phyloP scores from a whole-genome alignment of 92 coral and sea anemone genomes.

The Blastomussa wellsi region DNA sequence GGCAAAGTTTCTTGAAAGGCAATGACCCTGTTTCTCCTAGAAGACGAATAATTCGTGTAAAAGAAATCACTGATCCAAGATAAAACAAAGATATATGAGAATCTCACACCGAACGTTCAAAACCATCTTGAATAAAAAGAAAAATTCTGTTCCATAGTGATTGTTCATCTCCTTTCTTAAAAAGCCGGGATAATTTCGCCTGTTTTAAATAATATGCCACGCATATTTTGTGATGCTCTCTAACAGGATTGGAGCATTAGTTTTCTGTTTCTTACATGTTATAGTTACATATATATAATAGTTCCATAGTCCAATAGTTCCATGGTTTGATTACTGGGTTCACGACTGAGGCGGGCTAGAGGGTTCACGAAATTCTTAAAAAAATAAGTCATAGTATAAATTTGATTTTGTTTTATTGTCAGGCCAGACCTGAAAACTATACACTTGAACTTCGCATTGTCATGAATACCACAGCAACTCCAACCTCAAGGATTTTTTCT shows the following conservation, averaged over 20 bases:
- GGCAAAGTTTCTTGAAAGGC: neutral
- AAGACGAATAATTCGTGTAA: neutral
- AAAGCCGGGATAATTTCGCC: too few species aligned
- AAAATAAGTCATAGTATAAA: neutral
- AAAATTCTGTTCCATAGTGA: too few species aligned
- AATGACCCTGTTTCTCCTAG: neutral
- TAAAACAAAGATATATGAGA: too few species aligned
- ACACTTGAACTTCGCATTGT: neutral
- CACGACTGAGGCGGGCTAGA: neutral
- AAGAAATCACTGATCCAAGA: neutral
- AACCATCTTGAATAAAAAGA: too few species aligned
- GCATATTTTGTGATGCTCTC: too few species aligned
- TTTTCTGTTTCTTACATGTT: neutral
- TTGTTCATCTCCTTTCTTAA: too few species aligned
- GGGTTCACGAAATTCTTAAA: neutral
- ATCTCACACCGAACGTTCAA: neutral
- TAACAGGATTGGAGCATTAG: too few species aligned
- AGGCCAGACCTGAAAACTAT: neutral
- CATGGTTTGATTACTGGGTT: neutral
- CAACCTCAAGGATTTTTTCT: neutral
- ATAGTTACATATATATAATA: neutral
- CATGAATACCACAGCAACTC: slow-evolving; percentile 16
- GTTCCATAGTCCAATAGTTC: neutral
- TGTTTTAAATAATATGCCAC: too few species aligned
- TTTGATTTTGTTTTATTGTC: neutral